Evolutionary conservation across 2,888 invertebrate species (phyloP).

Genomic region (Dolichopus griseipennis): DNA sequence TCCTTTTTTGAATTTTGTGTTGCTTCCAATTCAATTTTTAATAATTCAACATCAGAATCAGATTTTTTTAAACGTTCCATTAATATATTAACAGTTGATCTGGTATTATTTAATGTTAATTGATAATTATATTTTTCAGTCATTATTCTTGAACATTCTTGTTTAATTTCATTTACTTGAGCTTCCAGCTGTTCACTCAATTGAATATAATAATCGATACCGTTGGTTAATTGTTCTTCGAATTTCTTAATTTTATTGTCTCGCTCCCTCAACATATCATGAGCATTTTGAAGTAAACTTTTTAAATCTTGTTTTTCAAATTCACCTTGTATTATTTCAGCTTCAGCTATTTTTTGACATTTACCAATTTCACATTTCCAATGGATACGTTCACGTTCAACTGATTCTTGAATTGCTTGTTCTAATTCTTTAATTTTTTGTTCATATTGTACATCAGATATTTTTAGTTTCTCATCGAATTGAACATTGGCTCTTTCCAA

Average conservation of each 20-base stretch:
- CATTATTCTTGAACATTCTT: slow-evolving; percentile 38
- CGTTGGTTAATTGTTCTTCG: slow-evolving; percentile 38
- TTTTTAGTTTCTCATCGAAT: slow-evolving; percentile 38
- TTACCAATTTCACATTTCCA: slow-evolving; percentile 47
- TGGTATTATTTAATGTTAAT: slow-evolving; percentile 39
- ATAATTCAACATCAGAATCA: slow-evolving; percentile 42
- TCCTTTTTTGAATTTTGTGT: slow-evolving; percentile 35
- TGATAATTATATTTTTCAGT: slow-evolving; percentile 44
- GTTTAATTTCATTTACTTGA: slow-evolving; percentile 39
- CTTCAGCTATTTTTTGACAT: slow-evolving; percentile 49
- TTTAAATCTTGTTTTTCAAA: slow-evolving; percentile 46
- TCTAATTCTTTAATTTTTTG: slow-evolving; percentile 45
- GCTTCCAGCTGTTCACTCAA: slow-evolving; percentile 38
- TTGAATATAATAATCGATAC: slow-evolving; percentile 39
- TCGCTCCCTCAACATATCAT: slow-evolving; percentile 40
- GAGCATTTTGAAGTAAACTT: slow-evolving; percentile 39
- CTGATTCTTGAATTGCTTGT: slow-evolving; percentile 38
- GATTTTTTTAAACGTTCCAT: slow-evolving; percentile 44
- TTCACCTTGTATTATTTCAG: slow-evolving; percentile 47
- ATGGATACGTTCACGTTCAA: slow-evolving; percentile 43
- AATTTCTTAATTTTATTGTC: slow-evolving; percentile 41
- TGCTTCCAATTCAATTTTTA: slow-evolving; percentile 39
- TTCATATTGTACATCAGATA: slow-evolving; percentile 40
- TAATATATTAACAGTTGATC: slow-evolving; percentile 41
- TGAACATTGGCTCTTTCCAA: slow-evolving; percentile 39